phyloP scores from a whole-genome alignment of 2,888 invertebrate genomes.

The Mesochorus sp. region DNA sequence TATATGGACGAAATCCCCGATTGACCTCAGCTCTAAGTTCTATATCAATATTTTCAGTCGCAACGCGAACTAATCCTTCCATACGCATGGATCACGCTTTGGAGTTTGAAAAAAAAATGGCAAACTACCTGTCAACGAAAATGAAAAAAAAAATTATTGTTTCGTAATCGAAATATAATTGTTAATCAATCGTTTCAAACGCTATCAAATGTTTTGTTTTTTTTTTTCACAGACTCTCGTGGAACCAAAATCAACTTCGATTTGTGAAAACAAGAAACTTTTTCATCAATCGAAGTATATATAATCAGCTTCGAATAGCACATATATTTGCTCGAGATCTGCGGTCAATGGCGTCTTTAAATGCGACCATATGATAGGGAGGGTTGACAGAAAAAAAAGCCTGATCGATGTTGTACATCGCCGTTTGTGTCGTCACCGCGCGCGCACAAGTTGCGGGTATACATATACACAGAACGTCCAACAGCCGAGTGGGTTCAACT shows the following conservation, averaged over 20 bases:
- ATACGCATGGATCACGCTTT: background rate
- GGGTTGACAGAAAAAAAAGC: constrained; percentile 73
- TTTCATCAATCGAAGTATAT: constrained; percentile 37
- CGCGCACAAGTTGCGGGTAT: constrained; percentile 27
- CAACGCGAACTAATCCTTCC: background rate
- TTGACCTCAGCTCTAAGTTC: constrained; percentile 63
- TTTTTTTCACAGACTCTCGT: too few relatives aligned
- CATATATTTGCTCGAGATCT: constrained; percentile 54
- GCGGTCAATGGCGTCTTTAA: constrained; percentile 75
- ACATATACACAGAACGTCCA: background rate
- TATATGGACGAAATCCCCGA: constrained; percentile 16
- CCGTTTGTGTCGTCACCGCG: constrained; percentile 24
- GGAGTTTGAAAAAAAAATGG: too few relatives aligned
- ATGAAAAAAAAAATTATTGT: too few relatives aligned
- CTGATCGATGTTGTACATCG: constrained; percentile 63
- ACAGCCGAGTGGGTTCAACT: constrained; percentile 30
- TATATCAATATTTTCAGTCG: constrained; percentile 25
- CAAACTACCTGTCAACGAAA: too few relatives aligned
- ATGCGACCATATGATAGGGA: constrained; percentile 77
- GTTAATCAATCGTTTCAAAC: too few relatives aligned
- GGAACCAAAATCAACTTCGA: too few relatives aligned
- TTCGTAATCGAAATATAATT: too few relatives aligned
- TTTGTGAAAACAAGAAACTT: constrained; percentile 18
- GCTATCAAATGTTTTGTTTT: too few relatives aligned
- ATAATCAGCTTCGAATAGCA: constrained; percentile 35